phyloP scores from a whole-genome alignment of 2,113 vertebrate species.

The Forbesichthys papilliferus region DNA sequence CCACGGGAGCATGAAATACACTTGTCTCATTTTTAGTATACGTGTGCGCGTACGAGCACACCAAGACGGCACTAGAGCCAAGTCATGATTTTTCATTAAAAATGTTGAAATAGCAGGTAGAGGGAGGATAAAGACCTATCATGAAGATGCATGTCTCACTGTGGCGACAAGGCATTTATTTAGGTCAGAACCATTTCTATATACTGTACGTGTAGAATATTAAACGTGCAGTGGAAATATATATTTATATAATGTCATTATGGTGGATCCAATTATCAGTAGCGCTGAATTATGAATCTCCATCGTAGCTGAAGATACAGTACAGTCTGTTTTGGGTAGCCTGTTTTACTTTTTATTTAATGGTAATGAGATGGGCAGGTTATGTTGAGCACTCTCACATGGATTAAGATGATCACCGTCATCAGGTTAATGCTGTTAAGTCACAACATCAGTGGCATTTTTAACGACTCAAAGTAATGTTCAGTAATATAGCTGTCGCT shows the following conservation, averaged over 20 bases:
- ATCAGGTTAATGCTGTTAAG: slow-evolving; percentile 5
- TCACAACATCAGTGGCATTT: slow-evolving; percentile 7
- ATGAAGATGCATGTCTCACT: slow-evolving; percentile 8
- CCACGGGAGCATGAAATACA: slow-evolving; percentile 32
- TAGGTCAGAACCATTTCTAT: neutral
- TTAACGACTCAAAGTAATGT: neutral
- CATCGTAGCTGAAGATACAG: too few species aligned
- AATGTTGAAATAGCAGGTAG: slow-evolving; percentile 1
- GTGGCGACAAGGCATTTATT: neutral
- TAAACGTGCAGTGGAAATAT: too few species aligned
- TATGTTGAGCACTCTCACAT: too few species aligned
- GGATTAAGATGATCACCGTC: neutral
- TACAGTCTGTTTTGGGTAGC: too few species aligned
- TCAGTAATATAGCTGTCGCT: neutral
- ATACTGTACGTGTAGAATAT: too few species aligned
- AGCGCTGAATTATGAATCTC: too few species aligned
- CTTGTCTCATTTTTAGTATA: slow-evolving; percentile 21
- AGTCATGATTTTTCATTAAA: slow-evolving; percentile 45
- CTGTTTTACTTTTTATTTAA: too few species aligned
- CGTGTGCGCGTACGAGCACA: slow-evolving; percentile 11
- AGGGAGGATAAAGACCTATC: slow-evolving; percentile 19
- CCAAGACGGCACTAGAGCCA: slow-evolving; percentile 43
- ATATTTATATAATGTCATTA: too few species aligned
- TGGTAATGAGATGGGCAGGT: too few species aligned
- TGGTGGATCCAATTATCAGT: too few species aligned